Base-by-base conservation (phyloP, 2,113 vertebrate species). In the Peromyscus leucopus region DNA sequence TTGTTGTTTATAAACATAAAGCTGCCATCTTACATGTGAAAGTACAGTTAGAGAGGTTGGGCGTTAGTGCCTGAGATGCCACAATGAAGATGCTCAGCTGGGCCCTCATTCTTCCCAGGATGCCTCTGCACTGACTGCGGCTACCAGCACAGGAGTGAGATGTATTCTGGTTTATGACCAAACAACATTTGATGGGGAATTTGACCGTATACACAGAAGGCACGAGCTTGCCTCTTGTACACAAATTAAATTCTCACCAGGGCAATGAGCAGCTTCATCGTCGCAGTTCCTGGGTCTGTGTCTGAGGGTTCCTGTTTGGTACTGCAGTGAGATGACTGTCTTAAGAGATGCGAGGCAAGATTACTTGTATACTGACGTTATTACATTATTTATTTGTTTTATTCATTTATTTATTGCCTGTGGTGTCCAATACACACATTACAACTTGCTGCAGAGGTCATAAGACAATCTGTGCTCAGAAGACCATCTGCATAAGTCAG, bases 271-370 rank as follows among this genome's bases (percentile, higher is more conserved):
- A 93, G 57, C 2, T 85, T 96, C 33, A 63, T 28, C 85, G 42
- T n/a, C 51, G 57, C 4, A 59, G 17, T 85, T 85, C 46, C 93
- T 91, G 78, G 76, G 83, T 97, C 51, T 55, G 92, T 90, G 57
- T 36, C 71, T 33, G 84, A 82, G 26, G 76, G 36, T 78, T 55
- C 59, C 24, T 67, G 10, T 80, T 95, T 89, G 93, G 42, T 83
- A 55, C 78, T 90, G 19, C 48, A 89, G 28, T 83, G 61, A 91
- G 33, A 90, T 92, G 26, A 3, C 59, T 46, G 24, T 71, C 59
- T 84, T 95, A 42, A 48, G 55, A 93, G 22, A 9, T 80, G 2
- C 39, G 46, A 33, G 4, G 5, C 69, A 92, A 92, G 84, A 71
- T 72, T 59, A 67, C 80, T 91, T 93, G n/a, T 9, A 17, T 84